Base-by-base conservation (phyloP, 64 coral and sea anemone species). In the Catalaphyllia jardinei region DNA sequence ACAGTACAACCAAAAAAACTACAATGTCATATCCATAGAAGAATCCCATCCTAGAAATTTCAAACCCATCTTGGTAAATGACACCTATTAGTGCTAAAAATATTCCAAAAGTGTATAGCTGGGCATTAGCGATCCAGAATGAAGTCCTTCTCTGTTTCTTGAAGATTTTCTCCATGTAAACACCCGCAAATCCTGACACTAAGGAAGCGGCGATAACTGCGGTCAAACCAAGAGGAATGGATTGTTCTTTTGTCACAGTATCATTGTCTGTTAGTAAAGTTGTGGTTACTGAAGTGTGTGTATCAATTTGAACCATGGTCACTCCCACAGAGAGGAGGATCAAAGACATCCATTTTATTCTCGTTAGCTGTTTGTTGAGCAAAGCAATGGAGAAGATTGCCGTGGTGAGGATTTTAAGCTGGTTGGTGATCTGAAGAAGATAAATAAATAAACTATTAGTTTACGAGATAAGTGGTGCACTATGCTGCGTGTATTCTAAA, bases 121-220 rank as follows among this genome's bases (percentile, higher is more conserved):
- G 93, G 49, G 89, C 89, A 42, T 94, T 94, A 19, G 86, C 19
- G 29, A 83, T 76, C 93, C 93, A 94, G 49, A 94, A 91, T 8
- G 76, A 91, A n/a, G 62, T 94, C 19, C 76, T 61, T 31, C 42
- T 69, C 18, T 71, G 88, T 71, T 22, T 25, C 86, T 94, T 94
- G 75, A 94, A 74, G 25, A 89, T 87, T 60, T 87, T 91, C 80
- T 94, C 93, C 39, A 94, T 72, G 38, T 90, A 94, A 28, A 94
- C 93, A 78, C 93, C 93, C 8, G 93, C 93, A 91, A 94, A 94
- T 31, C 93, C 93, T 13, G 93, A 94, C 10, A 71, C 71, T 4
- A 71, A 62, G 51, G 87, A 86, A 39, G 93, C 75, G 13, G 89
- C 80, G 11, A 94, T 83, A 19, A 94, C 93, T 50, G 87, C 86